Percentiles rank a stretch among this genome's conserved stretches.
Conservation (phyloP, 2,888 invertebrate species). For the Perizoma flavofasciatum region DNA sequence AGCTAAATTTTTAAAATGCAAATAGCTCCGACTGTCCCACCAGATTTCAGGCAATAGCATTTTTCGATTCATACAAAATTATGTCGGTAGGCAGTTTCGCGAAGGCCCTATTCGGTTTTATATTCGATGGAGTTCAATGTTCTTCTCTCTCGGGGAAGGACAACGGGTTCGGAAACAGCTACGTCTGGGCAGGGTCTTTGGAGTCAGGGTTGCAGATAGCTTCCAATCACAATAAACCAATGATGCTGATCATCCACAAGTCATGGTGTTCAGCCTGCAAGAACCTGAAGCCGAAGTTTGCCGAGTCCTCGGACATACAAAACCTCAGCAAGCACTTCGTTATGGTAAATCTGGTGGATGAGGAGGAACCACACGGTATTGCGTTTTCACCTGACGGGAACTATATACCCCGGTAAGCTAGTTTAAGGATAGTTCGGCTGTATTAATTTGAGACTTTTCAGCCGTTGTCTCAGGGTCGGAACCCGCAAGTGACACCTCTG, state of each 20-base stretch:
- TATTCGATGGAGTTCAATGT: conserved; percentile 62
- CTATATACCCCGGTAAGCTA: conserved; percentile 84
- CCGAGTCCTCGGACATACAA: conserved; percentile 81
- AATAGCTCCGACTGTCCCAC: conserved; percentile 38
- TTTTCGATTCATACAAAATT: conserved; percentile 32
- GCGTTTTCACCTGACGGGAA: conserved; percentile 85
- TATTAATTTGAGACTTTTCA: too few species aligned
- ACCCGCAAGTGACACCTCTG: too few species aligned
- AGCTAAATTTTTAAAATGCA: conserved; percentile 54
- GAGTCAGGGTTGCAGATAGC: conserved; percentile 73
- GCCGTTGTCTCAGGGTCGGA: too few species aligned
- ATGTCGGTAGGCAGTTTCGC: conserved; percentile 63
- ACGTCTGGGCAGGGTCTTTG: conserved; percentile 75
- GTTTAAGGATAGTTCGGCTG: too few species aligned
- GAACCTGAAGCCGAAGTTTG: conserved; percentile 85
- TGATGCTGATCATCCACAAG: conserved; percentile 87
- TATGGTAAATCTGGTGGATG: conserved; percentile 86
- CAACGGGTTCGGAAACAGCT: conserved; percentile 73
- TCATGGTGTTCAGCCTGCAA: conserved; percentile 87
- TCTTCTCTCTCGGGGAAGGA: conserved; percentile 52
- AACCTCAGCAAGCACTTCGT: conserved; percentile 84
- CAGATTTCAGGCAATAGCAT: conserved; percentile 25
- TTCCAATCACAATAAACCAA: conserved; percentile 78
- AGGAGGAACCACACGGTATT: conserved; percentile 78
- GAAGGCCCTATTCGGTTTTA: conserved; percentile 57